phyloP scores from a whole-genome alignment of 2,113 vertebrate species.

The Ellobius talpinus region DNA sequence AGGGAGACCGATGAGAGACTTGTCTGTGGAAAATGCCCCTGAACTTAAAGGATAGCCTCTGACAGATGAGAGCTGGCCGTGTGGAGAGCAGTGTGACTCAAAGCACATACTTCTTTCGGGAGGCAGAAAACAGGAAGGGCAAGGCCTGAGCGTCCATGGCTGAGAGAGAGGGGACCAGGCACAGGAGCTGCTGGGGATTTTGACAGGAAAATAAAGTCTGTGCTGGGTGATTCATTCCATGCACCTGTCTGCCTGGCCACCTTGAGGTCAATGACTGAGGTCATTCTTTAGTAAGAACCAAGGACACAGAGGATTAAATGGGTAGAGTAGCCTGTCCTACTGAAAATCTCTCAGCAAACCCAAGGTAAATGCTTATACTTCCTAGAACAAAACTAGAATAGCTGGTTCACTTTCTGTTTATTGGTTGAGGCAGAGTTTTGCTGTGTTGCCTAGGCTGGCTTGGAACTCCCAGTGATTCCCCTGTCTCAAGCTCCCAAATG shows the following conservation, averaged over 20 bases:
- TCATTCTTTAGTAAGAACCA: neutral
- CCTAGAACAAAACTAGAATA: neutral
- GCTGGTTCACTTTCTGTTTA: neutral
- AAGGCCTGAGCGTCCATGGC: neutral
- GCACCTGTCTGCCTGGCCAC: neutral
- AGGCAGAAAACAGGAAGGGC: constrained; percentile 42
- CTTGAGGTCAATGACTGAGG: neutral
- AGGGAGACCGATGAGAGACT: constrained; percentile 48
- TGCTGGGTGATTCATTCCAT: constrained; percentile 6
- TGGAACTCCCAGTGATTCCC: neutral
- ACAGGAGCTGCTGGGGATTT: neutral
- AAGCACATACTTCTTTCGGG: neutral
- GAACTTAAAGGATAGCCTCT: constrained; percentile 20
- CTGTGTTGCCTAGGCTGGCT: neutral
- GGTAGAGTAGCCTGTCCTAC: neutral
- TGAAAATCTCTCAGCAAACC: neutral
- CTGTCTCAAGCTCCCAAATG: neutral
- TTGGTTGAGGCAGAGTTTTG: neutral
- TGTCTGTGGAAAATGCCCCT: constrained; percentile 1
- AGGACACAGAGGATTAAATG: neutral
- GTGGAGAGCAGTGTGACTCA: neutral
- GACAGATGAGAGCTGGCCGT: neutral
- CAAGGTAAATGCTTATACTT: neutral
- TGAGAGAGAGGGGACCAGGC: neutral
- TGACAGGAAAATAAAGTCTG: neutral